Conservation (phyloP, 2,113 vertebrate species). For the Mastomys natalensis region DNA sequence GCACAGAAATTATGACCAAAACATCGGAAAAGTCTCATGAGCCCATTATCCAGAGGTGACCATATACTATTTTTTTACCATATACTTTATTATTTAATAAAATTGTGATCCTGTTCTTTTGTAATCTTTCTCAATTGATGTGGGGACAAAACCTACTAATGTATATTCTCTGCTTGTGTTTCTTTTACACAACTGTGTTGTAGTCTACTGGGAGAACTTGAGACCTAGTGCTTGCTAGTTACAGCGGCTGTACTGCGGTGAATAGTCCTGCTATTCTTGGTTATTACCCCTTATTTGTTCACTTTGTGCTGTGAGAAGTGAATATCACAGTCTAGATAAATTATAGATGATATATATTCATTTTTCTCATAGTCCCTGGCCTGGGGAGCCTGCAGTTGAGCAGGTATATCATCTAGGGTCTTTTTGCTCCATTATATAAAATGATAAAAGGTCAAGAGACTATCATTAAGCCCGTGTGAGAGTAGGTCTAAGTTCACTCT, state of each 20-base stretch:
- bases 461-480: too few relatives aligned
- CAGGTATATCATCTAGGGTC: fast-evolving
- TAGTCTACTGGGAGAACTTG: background rate
- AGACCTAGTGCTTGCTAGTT: background rate
- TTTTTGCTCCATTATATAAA: background rate
- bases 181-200: background rate
- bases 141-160: background rate
- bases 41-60: background rate
- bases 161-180: background rate
- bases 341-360: background rate
- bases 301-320: background rate
- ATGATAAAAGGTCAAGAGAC: background rate
- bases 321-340: background rate
- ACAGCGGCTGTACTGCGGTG: background rate
- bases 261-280: background rate
- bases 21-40: background rate
- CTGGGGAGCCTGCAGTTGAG: background rate
- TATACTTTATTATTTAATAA: conserved; percentile 22
- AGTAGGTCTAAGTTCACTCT: background rate
- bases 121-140: background rate
- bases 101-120: background rate
- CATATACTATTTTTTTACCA: background rate
- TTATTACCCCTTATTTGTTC: background rate
- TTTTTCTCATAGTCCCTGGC: background rate
- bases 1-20: background rate